phyloP scores from a whole-genome alignment of 2,888 invertebrate species.

The Gastracanthus pulcherrimus region DNA sequence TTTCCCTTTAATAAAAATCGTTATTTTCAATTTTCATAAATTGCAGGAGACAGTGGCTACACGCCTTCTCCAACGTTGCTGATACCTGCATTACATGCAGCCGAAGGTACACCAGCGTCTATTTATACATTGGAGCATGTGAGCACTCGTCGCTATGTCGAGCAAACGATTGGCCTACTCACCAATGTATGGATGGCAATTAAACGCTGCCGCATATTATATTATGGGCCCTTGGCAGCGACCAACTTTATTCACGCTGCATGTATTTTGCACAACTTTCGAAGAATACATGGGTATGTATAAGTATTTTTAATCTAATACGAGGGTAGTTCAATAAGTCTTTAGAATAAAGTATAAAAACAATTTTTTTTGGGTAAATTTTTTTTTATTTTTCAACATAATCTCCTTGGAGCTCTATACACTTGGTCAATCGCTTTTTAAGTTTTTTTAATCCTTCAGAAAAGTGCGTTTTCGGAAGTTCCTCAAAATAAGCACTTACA shows the following conservation, averaged over 20 bases:
- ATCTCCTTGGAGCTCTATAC: too few species aligned
- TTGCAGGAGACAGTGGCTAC: slow-evolving; percentile 4
- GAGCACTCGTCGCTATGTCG: background rate
- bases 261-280: slow-evolving; percentile 7
- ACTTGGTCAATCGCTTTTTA: too few species aligned
- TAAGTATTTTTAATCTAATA: background rate
- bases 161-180: slow-evolving; percentile 3
- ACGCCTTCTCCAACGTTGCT: background rate
- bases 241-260: background rate
- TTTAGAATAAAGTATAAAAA: too few species aligned
- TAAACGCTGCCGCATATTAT: background rate
- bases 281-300: background rate
- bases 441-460: too few species aligned
- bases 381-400: too few species aligned
- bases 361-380: too few species aligned
- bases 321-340: too few species aligned
- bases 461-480: too few species aligned
- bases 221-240: background rate
- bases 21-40: background rate
- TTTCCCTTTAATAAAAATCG: background rate
- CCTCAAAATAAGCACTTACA: too few species aligned
- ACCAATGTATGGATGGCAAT: background rate
- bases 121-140: background rate
- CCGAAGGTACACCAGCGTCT: background rate
- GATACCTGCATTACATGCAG: background rate